phyloP scores from a whole-genome alignment of 2,888 invertebrate species.

The Oxycera nigricornis region DNA sequence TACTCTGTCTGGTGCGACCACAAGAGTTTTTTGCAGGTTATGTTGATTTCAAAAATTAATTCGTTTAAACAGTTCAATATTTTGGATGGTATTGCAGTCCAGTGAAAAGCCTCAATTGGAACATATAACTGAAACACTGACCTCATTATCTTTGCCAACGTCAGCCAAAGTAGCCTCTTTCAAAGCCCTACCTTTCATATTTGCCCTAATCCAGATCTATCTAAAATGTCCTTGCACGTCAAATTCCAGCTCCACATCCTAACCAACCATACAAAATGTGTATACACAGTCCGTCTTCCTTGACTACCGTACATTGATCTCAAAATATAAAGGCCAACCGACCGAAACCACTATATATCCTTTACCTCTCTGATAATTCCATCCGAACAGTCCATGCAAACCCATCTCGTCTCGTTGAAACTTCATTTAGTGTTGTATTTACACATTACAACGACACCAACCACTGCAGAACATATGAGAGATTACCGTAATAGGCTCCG shows the following conservation, averaged over 20 bases:
- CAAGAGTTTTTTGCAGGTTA: too few species aligned
- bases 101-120: too few species aligned
- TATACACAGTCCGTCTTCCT: not conserved
- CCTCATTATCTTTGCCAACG: too few species aligned
- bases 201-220: not conserved
- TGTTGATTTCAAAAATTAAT: too few species aligned
- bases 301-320: not conserved
- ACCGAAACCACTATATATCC: not conserved
- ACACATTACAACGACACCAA: not conserved
- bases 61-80: too few species aligned
- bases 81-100: too few species aligned
- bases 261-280: not conserved
- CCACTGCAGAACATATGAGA: not conserved
- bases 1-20: too few species aligned
- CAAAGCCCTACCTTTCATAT: too few species aligned
- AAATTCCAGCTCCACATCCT: too few species aligned
- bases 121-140: too few species aligned
- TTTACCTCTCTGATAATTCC: not conserved
- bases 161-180: too few species aligned
- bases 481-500: not conserved
- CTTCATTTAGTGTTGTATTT: constrained; percentile 8
- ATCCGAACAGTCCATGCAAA: not conserved
- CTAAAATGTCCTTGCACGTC: not conserved
- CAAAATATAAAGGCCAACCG: too few species aligned
- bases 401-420: not conserved